Percentiles rank a stretch among this genome's conserved stretches.
Conservation (phyloP, 2,797 vertebrate genomes). For the Ceryle rudis region DNA sequence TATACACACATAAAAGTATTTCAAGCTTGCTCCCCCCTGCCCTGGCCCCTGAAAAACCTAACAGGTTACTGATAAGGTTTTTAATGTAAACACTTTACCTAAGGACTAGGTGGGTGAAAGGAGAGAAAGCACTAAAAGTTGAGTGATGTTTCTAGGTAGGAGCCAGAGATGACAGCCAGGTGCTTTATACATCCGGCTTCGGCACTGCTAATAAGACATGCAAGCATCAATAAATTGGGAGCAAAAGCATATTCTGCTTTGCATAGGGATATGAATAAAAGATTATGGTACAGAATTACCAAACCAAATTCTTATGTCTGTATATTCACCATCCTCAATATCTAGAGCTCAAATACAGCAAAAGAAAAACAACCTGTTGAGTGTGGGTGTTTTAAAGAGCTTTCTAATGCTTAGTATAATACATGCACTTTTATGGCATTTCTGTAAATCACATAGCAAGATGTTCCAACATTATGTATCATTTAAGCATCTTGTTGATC, state of each 20-base stretch:
- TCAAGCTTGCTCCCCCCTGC: not conserved
- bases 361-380: constrained; percentile 9
- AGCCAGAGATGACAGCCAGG: not conserved
- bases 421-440: not conserved
- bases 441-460: not conserved
- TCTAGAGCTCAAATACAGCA: not conserved
- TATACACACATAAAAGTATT: not conserved
- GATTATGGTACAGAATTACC: not conserved
- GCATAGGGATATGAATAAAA: not conserved
- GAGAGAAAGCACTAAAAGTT: not conserved
- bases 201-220: constrained; percentile 13
- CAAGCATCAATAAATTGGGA: not conserved
- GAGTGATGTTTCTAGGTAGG: constrained; percentile 44
- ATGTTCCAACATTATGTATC: not conserved
- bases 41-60: not conserved
- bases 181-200: not conserved
- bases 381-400: constrained; percentile 44
- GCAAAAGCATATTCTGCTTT: not conserved
- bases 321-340: not conserved
- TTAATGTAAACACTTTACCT: not conserved
- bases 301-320: not conserved
- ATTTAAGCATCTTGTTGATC: not conserved
- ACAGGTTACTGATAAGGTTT: not conserved
- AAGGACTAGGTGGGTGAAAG: not conserved
- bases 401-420: not conserved